These are phyloP conservation scores for Bombus pyrosoma DNA, from an alignment of 1,140 invertebrate genomes.

Conservation along the genomic window DNA sequence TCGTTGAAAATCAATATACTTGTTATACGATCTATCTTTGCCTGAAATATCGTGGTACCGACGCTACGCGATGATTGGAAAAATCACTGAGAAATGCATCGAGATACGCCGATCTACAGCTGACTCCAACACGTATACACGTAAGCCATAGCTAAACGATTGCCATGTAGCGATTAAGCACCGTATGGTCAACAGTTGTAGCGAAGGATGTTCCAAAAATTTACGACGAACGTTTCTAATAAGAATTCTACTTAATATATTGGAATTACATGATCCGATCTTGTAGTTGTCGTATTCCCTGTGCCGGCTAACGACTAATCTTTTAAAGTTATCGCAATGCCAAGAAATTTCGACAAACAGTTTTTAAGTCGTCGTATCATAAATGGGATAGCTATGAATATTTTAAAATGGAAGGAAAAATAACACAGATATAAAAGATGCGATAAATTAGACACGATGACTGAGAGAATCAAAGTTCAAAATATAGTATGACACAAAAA, in stretches of 20 bases:
- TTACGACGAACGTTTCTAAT: not conserved
- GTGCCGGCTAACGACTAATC: too few relatives aligned
- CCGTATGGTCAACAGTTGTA: not conserved
- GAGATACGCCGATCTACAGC: slow-evolving; percentile 13
- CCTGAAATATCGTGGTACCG: not conserved
- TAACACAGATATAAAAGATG: too few relatives aligned
- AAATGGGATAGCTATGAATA: too few relatives aligned
- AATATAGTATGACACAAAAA: too few relatives aligned
- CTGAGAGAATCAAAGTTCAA: too few relatives aligned
- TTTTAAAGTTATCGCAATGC: too few relatives aligned
- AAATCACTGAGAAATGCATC: slow-evolving; percentile 15
- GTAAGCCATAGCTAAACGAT: not conserved
- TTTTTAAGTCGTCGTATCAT: too few relatives aligned
- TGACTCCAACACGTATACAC: not conserved
- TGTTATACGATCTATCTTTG: slow-evolving; percentile 29
- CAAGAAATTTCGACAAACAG: too few relatives aligned
- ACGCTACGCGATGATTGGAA: slow-evolving; percentile 2
- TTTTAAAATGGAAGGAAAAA: too few relatives aligned
- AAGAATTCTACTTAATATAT: not conserved
- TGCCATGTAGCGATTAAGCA: not conserved
- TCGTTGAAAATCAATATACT: slow-evolving; percentile 21
- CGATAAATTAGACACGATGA: too few relatives aligned
- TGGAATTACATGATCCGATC: not conserved
- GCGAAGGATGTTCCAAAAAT: not conserved
- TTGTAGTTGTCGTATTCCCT: not conserved